Conservation (phyloP, 35 echinoderm and acorn worm species). For the Ophiothrix spiculata region DNA sequence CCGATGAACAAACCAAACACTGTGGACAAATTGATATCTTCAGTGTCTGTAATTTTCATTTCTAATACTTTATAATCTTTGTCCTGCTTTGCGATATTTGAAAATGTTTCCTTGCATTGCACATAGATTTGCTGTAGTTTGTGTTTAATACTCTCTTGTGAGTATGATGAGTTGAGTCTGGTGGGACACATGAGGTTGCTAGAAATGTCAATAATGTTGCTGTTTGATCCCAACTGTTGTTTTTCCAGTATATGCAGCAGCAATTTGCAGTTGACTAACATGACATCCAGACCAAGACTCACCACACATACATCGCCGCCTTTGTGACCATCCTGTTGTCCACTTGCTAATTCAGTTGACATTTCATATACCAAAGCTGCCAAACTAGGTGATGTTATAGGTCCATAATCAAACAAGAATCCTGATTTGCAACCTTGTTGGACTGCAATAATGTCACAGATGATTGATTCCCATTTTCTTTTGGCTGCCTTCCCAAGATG, state of each 20-base stretch:
- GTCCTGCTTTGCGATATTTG: background rate
- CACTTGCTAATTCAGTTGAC: background rate
- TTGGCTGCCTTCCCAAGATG: constrained; percentile 27
- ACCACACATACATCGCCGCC: background rate
- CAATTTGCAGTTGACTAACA: background rate
- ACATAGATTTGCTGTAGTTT: background rate
- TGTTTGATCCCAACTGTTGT: background rate
- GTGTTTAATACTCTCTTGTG: background rate
- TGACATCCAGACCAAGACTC: constrained; percentile 2
- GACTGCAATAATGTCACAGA: constrained; percentile 28
- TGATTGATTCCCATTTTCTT: constrained; percentile 31
- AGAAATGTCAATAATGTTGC: background rate
- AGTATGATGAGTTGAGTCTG: background rate
- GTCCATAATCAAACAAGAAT: constrained; percentile 51
- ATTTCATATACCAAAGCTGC: background rate
- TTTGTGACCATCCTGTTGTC: background rate
- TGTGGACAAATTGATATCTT: constrained; percentile 53
- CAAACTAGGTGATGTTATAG: background rate
- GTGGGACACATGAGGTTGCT: background rate
- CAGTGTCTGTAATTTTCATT: constrained; percentile 2
- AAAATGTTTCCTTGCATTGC: background rate
- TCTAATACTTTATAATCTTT: background rate
- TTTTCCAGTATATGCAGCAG: background rate
- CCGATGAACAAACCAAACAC: constrained; percentile 73
- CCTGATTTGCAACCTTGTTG: constrained; percentile 35